Percentiles rank a stretch among this genome's conserved stretches.
These are phyloP conservation scores for Mythimna ferrago DNA, from an alignment of 2,888 invertebrate species.

Conservation along the genomic window DNA sequence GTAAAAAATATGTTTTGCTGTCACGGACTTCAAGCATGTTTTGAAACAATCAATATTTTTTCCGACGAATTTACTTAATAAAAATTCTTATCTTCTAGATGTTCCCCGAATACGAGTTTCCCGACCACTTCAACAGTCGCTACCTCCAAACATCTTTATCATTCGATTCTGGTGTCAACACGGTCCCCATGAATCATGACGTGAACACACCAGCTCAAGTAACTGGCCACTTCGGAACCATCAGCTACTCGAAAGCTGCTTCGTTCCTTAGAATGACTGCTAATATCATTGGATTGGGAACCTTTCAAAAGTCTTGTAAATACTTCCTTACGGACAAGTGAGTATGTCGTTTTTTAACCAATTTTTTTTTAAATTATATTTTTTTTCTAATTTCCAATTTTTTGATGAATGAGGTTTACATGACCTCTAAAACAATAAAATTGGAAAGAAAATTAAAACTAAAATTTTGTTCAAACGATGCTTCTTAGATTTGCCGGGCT, in stretches of 20 bases:
- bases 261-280: slow-evolving; percentile 84
- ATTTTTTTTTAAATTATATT: no score
- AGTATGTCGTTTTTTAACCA: slow-evolving; percentile 63
- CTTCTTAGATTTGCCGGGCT: no score
- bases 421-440: no score
- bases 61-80: neutral
- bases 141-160: slow-evolving; percentile 92
- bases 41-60: neutral
- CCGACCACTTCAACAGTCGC: slow-evolving; percentile 93
- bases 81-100: slow-evolving; percentile 81
- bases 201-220: slow-evolving; percentile 92
- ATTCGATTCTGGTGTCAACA: slow-evolving; percentile 79
- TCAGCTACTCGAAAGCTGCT: slow-evolving; percentile 93
- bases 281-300: slow-evolving; percentile 79
- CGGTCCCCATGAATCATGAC: slow-evolving; percentile 90
- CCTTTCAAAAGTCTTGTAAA: slow-evolving; percentile 77
- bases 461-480: no score
- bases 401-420: no score
- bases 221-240: slow-evolving; percentile 92
- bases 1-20: no score
- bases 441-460: no score
- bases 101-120: slow-evolving; percentile 91
- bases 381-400: no score
- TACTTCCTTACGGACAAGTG: slow-evolving; percentile 88
- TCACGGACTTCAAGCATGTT: no score